Base-by-base conservation (phyloP, 2,113 vertebrate genomes). In the Ahaetulla prasina region DNA sequence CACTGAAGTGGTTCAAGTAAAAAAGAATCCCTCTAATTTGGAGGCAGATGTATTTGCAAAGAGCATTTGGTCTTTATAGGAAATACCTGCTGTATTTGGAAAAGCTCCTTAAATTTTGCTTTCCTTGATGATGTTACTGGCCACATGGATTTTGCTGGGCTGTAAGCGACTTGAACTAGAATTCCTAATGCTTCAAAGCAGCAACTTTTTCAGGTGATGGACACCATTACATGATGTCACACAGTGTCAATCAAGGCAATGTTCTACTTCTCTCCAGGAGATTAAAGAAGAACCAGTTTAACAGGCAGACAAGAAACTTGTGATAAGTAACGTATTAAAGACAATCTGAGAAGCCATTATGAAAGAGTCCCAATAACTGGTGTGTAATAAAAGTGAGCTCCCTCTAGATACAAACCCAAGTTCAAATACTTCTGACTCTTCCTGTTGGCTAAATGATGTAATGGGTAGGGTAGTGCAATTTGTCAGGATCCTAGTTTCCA, bases 101-200 rank as follows among this genome's bases (percentile, higher is more conserved):
- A 49, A 35, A 35, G 85, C n/a, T 39, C 68, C 1, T 80, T 80
- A 39, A 39, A 30, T 10, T 63, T 84, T 50, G 50, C 45, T 89
- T 53, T 84, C 11, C 39, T 22, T 54, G 52, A 43, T 87, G 54
- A 11, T 30, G 22, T 7, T n/a, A 18, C 35, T 68, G 9, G 16
- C 35, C 50, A 55, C 53, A 94, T 92, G 88, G 52, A 63, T 93
- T 88, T 84, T 0, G 0, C 87, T 93, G 63, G 47, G 68, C 93
- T 94, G 54, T 93, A 94, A 94, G 92, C 0, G 57, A 54, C 18
- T 68, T 68, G 18, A 55, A 50, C n/a, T 80, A 80, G n/a, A 80
- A 39, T 39, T 35, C 16, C 68, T 80, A 80, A 18, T 39, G 16
- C 68, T 80, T 80, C 16, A 80, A 80, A 80, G 18, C 68, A 80